These are phyloP conservation scores for Hydraecia micacea DNA, from an alignment of 2,888 invertebrate species.

Conservation along the genomic window DNA sequence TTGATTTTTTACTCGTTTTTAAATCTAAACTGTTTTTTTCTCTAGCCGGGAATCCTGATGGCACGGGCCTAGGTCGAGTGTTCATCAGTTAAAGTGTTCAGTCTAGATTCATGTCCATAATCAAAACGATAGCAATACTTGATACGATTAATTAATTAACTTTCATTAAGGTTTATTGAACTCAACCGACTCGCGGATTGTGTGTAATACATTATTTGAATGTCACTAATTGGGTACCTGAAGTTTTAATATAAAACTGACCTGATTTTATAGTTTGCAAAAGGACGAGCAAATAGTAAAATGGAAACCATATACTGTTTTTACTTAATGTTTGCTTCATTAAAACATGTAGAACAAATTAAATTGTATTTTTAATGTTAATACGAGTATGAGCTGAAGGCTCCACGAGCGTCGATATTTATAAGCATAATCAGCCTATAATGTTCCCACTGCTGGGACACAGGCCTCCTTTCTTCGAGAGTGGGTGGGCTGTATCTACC, in stretches of 20 bases:
- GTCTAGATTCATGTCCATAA: neutral
- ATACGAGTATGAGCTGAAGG: neutral
- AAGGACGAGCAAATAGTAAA: neutral
- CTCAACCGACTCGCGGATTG: constrained; percentile 5
- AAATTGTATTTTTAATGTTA: neutral
- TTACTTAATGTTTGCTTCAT: no score
- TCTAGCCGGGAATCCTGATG: neutral
- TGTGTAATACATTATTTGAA: neutral
- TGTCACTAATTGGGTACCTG: neutral
- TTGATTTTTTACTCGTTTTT: neutral
- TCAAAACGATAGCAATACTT: neutral
- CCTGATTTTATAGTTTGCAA: neutral
- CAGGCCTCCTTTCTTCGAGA: no score
- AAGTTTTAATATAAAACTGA: neutral
- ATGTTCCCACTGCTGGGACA: no score
- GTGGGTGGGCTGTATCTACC: no score
- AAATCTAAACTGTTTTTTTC: neutral
- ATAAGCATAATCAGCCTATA: no score
- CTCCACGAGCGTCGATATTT: neutral
- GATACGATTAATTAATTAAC: neutral
- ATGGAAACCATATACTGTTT: neutral
- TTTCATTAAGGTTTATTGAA: neutral
- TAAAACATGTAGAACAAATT: neutral
- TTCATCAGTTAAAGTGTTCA: neutral
- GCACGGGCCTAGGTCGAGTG: neutral